Evolutionary conservation across 2,113 vertebrate genomes (phyloP).

Genomic region (Clarias gariepinus): DNA sequence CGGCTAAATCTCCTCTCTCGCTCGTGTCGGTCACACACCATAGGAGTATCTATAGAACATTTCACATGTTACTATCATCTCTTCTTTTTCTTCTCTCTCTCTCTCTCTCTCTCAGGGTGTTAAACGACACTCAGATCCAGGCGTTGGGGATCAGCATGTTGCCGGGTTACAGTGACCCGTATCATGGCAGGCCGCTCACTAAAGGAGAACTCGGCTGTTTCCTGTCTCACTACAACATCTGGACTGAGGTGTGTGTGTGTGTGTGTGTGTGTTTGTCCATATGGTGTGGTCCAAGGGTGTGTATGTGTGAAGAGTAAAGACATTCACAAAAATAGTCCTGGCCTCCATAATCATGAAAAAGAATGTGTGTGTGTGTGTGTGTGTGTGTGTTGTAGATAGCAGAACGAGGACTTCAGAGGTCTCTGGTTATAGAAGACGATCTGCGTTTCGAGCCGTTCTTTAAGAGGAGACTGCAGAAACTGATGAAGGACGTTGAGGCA

Average conservation of each 20-base stretch:
- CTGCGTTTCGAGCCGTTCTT: constrained; percentile 86
- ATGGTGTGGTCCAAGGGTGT: background rate
- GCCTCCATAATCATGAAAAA: background rate
- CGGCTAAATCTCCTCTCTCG: background rate
- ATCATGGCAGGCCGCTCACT: constrained; percentile 82
- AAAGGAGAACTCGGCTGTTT: constrained; percentile 89
- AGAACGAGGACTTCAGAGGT: constrained; percentile 70
- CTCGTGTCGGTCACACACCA: background rate
- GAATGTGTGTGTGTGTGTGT: background rate
- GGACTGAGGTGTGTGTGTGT: constrained; percentile 71
- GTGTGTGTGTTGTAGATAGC: constrained; percentile 36
- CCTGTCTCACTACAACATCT: constrained; percentile 85
- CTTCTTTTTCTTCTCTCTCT: background rate
- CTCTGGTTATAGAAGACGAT: constrained; percentile 84
- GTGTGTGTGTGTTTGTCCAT: constrained; percentile 6
- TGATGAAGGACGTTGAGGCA: constrained; percentile 78
- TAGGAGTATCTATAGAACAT: background rate
- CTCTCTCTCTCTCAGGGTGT: constrained; percentile 62
- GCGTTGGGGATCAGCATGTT: constrained; percentile 82
- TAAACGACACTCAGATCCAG: constrained; percentile 83
- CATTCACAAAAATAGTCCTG: background rate
- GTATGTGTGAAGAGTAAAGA: background rate
- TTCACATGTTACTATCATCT: background rate
- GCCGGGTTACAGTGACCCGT: constrained; percentile 83
- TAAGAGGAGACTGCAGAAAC: constrained; percentile 73